Evolutionary conservation across 2,113 vertebrate species (phyloP), one percentile per base, ranked within the genome.

Genomic region (Tenrec ecaudatus): DNA sequence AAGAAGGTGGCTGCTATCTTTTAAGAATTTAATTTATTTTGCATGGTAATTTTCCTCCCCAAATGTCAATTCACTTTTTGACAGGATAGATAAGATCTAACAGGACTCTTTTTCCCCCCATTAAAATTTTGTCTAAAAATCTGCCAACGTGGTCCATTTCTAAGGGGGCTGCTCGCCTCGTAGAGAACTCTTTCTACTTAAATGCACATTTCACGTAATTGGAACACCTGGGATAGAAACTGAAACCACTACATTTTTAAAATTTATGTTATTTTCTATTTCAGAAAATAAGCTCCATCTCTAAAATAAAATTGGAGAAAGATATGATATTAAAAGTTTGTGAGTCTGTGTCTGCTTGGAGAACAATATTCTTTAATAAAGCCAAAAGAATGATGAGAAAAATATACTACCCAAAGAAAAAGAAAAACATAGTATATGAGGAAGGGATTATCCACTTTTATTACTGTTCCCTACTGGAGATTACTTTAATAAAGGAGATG

Each of bases 401-500:
- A 92, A 88, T 69, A 73, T 20, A 80, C 69, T 73, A 88, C 27
- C 31, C 22, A 47, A 86, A 89, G 84, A 89, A 83, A 47, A 86
- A 89, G 84, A 89, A 83, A 89, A 73, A 53, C 12, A 78, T 25
- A 75, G 40, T 75, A 10, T 90, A 53, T 33, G 77, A 93, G 12
- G 31, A 4, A 53, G 47, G 57, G 31, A 89, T 80, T 86, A 91
- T 71, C 25, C 22, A 33, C 31, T 92, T 78, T 95, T 90, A 91
- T 94, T 94, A 84, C 76, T 90, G 43, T 38, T 88, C 90, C 31
- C 16, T 75, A 64, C 57, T 68, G 71, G 38, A 93, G 85, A 79
- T 78, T 89, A 90, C 78, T 91, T 92, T 94, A 88, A 95, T 92
- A 96, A 95, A 71, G 73, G 43, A 84, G 20, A 89, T 91, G 86